Evolutionary conservation across 2,888 invertebrate genomes (phyloP).

Genomic region (Gasteruption jaculator): DNA sequence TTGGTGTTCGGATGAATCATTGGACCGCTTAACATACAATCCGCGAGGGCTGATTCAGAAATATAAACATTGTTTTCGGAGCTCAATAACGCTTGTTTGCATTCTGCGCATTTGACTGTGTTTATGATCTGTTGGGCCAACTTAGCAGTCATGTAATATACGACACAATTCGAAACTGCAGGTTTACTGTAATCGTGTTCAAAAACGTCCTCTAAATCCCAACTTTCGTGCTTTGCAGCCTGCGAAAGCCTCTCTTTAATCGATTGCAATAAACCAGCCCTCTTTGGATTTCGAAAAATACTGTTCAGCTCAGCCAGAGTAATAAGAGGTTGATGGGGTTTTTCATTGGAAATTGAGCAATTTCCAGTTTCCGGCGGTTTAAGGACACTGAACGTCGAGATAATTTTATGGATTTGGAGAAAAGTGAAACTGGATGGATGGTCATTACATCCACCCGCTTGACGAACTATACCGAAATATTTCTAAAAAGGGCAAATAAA

Average conservation of each 20-base stretch:
- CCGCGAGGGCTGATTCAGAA: too few species aligned
- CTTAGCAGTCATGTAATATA: constrained; percentile 18
- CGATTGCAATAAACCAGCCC: constrained; percentile 1
- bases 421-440: constrained; percentile 8
- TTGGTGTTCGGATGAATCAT: too few species aligned
- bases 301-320: constrained; percentile 8
- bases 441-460: constrained; percentile 9
- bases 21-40: too few species aligned
- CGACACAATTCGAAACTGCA: constrained; percentile 14
- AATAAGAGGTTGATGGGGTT: constrained; percentile 2
- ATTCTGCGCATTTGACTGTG: background rate
- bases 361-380: constrained; percentile 14
- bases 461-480: constrained; percentile 7
- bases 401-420: constrained; percentile 5
- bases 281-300: constrained; percentile 6
- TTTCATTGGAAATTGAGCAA: constrained; percentile 6
- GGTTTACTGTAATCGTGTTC: constrained; percentile 21
- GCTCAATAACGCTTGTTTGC: background rate
- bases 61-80: too few species aligned
- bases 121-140: constrained; percentile 11
- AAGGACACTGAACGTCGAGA: background rate
- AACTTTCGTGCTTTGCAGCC: constrained; percentile 11
- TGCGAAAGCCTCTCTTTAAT: constrained; percentile 5
- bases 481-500: constrained; percentile 1
- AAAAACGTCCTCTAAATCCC: constrained; percentile 18